These are phyloP conservation scores for Seriola dumerili DNA, from an alignment of 2,113 vertebrate species.

Conservation along the genomic window DNA sequence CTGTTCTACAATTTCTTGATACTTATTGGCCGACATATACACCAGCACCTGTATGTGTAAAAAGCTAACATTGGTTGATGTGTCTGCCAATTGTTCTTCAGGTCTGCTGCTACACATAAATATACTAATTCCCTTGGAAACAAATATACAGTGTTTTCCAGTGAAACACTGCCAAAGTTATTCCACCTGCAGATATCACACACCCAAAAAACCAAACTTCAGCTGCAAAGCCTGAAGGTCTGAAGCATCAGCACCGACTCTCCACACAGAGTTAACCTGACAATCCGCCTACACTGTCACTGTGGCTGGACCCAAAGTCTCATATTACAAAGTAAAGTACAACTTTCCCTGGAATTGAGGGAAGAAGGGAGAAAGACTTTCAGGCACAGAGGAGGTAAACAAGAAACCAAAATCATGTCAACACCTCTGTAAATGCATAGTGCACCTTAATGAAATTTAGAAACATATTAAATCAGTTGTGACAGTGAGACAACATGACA, in stretches of 20 bases:
- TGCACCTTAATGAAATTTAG: neutral
- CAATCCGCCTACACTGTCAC: neutral
- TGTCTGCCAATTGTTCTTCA: neutral
- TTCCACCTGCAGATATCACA: conserved; percentile 10
- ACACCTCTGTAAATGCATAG: neutral
- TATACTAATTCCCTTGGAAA: neutral
- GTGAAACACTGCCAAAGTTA: neutral
- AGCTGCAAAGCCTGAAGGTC: neutral
- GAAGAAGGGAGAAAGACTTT: conserved; percentile 4
- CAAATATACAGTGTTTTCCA: neutral
- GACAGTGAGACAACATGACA: conserved; percentile 10
- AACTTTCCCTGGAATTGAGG: neutral
- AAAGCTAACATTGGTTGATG: no score
- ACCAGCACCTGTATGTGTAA: no score
- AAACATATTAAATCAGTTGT: conserved; percentile 20
- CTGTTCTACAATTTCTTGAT: no score
- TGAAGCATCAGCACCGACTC: conserved; percentile 5
- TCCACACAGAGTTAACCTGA: neutral
- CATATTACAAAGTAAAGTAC: conserved; percentile 5
- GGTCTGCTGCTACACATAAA: neutral
- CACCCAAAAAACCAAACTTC: neutral
- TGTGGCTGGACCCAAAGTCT: neutral
- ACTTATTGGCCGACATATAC: no score
- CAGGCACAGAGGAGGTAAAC: neutral
- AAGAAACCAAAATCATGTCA: conserved; percentile 5